A percentile compares a stretch with the other conserved stretches of the same genome.
Conservation (phyloP, 2,888 invertebrate genomes). For the Chloromyia formosa region DNA sequence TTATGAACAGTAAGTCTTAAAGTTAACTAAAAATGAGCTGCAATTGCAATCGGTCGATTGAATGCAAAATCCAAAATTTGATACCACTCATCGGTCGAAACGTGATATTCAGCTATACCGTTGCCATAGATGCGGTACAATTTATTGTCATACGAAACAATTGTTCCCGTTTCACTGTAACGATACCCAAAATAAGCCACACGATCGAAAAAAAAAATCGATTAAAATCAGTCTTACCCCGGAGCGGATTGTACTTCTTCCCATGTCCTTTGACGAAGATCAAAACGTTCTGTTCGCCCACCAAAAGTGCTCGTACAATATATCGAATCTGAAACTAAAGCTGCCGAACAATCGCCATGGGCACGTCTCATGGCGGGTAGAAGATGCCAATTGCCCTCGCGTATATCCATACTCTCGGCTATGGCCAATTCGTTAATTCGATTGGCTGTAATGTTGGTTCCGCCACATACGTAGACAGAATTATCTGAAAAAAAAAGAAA, state of each 20-base stretch:
- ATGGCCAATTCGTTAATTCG: not conserved
- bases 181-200: not conserved
- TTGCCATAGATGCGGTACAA: constrained; percentile 17
- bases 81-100: not conserved
- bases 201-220: not conserved
- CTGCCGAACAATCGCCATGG: constrained; percentile 18
- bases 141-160: constrained; percentile 13
- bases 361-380: constrained; percentile 2
- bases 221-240: constrained; percentile 8
- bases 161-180: constrained; percentile 22
- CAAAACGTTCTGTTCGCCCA: constrained; percentile 35
- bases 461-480: constrained; percentile 34
- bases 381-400: constrained; percentile 33
- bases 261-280: constrained; percentile 28
- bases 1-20: not conserved
- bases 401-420: constrained; percentile 24
- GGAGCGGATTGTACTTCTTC: constrained; percentile 18
- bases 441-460: not conserved
- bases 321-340: constrained; percentile 2
- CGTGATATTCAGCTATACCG: constrained; percentile 10
- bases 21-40: not conserved
- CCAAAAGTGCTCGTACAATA: constrained; percentile 33
- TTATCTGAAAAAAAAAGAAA: constrained; percentile 23
- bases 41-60: constrained; percentile 2
- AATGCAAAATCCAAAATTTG: not conserved